Evolutionary conservation across 2,113 vertebrate species (phyloP).

Genomic region (Anas platyrhynchos): DNA sequence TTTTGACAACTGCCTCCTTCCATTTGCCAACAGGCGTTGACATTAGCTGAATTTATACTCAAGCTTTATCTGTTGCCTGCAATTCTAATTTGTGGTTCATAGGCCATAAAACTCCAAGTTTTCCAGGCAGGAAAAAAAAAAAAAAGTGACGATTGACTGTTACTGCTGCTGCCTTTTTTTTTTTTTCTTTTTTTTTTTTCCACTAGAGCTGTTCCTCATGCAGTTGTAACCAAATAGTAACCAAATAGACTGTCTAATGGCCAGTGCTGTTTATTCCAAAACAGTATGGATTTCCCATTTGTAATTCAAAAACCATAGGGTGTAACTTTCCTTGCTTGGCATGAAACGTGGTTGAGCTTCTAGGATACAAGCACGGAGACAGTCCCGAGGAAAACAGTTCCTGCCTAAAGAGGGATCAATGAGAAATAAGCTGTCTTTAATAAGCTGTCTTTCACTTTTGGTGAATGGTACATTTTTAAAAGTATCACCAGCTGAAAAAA

Average conservation of each 20-base stretch:
- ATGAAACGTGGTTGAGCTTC: neutral
- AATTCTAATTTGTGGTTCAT: conserved; percentile 54
- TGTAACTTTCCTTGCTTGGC: conserved; percentile 19
- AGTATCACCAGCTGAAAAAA: neutral
- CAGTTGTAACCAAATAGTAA: conserved; percentile 46
- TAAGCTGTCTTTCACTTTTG: neutral
- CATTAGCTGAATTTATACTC: neutral
- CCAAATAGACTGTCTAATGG: conserved; percentile 23
- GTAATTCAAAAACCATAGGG: conserved; percentile 48
- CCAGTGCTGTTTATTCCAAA: conserved; percentile 27
- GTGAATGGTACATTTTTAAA: neutral
- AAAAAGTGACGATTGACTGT: conserved; percentile 54
- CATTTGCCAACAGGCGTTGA: neutral
- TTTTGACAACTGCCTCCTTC: neutral
- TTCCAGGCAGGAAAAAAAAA: conserved; percentile 30
- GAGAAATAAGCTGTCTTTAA: conserved; percentile 1
- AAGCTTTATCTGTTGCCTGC: conserved; percentile 56
- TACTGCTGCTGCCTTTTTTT: conserved; percentile 5
- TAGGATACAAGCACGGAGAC: neutral
- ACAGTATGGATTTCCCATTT: conserved; percentile 34
- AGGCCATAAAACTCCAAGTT: conserved; percentile 48
- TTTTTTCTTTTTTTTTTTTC: conserved; percentile 13
- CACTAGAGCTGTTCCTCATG: conserved; percentile 41
- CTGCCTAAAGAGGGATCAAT: neutral
- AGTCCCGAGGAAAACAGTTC: neutral